These are phyloP conservation scores for Ctenoplectra terminalis DNA, from an alignment of 1,140 invertebrate genomes.

Conservation along the genomic window DNA sequence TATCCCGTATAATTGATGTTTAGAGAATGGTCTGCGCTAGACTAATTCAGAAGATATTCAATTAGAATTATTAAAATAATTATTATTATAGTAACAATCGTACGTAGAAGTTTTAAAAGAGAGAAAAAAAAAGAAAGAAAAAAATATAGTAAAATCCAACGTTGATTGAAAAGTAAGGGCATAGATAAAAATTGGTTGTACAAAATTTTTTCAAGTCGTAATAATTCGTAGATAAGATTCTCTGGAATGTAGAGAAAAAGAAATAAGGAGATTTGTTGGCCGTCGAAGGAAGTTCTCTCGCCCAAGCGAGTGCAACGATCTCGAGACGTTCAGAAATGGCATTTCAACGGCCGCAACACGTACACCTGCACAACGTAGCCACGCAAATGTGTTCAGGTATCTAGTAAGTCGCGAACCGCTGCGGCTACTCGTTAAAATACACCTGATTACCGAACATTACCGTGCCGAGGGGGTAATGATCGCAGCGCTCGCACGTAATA, in stretches of 20 bases:
- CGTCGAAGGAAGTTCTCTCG: conserved; percentile 25
- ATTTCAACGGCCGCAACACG: conserved; percentile 43
- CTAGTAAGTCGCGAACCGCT: conserved; percentile 37
- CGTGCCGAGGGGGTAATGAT: conserved; percentile 61
- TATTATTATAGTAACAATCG: no score
- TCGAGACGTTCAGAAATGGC: conserved; percentile 56
- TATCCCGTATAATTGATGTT: background rate
- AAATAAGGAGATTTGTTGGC: background rate
- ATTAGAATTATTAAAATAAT: no score
- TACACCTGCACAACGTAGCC: conserved; percentile 38
- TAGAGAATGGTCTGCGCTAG: no score
- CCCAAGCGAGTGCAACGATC: conserved; percentile 54
- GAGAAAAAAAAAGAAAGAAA: no score
- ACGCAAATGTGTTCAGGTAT: conserved; percentile 22
- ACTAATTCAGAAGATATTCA: no score
- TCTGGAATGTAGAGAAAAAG: background rate
- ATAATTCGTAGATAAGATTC: no score
- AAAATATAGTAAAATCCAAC: no score
- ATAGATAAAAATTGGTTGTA: no score
- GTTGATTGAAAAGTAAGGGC: no score
- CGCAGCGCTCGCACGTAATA: conserved; percentile 61
- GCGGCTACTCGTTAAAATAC: conserved; percentile 66
- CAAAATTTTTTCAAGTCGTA: no score
- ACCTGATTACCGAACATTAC: conserved; percentile 68
- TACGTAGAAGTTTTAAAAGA: no score